Percentiles rank a stretch among this genome's conserved stretches.
Evolutionary conservation across 2,797 vertebrate genomes (phyloP).

Genomic region (Melopsittacus undulatus): DNA sequence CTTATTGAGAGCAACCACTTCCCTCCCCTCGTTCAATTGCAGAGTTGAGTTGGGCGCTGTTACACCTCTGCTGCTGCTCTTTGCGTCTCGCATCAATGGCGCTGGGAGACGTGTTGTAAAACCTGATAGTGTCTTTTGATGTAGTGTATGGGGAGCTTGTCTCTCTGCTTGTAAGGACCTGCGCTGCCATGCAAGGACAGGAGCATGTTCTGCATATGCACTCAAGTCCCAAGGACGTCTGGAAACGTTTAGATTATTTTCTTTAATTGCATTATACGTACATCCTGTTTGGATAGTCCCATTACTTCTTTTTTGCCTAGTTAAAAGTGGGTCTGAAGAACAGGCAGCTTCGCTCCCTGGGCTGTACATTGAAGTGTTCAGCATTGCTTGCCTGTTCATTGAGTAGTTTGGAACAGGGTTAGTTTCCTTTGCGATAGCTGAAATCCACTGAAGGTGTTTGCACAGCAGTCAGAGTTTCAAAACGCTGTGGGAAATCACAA

Average conservation of each 20-base stretch:
- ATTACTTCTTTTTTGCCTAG: background rate
- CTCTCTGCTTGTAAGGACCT: slow-evolving; percentile 5
- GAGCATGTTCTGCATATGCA: background rate
- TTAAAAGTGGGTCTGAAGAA: background rate
- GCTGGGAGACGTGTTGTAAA: slow-evolving; percentile 1
- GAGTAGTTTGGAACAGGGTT: background rate
- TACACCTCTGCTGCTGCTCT: background rate
- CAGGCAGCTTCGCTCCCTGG: background rate
- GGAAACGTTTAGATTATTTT: background rate
- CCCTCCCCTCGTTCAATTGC: background rate
- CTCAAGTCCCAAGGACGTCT: background rate
- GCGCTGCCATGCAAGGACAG: background rate
- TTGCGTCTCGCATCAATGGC: fast-evolving
- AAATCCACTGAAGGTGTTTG: background rate
- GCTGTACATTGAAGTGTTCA: background rate
- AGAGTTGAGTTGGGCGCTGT: background rate
- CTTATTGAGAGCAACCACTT: background rate
- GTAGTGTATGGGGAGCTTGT: background rate
- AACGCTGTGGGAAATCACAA: background rate
- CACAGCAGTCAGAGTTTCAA: background rate
- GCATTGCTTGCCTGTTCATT: fast-evolving
- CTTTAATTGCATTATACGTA: background rate
- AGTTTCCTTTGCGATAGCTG: background rate
- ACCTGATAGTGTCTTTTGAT: slow-evolving; percentile 11
- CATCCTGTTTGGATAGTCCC: background rate